phyloP scores from a whole-genome alignment of 2,797 vertebrate genomes.

The Rhinella marina region DNA sequence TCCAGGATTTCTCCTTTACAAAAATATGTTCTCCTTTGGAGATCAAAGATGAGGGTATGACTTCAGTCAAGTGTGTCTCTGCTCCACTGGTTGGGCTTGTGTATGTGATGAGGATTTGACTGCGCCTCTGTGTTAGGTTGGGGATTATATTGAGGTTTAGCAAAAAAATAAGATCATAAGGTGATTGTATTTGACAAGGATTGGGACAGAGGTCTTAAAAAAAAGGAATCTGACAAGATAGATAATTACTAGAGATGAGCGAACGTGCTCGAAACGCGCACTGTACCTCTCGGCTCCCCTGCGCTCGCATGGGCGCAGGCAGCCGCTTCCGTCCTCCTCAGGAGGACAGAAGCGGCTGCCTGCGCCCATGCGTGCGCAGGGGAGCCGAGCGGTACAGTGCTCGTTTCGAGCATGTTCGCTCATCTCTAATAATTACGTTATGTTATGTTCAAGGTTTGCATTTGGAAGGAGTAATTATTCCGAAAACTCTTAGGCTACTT shows the following conservation, averaged over 20 bases:
- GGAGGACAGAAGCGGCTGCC: too few relatives aligned
- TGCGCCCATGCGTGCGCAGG: too few relatives aligned
- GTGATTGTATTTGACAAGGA: constrained; percentile 26
- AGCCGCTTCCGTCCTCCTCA: too few relatives aligned
- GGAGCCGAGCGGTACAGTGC: too few relatives aligned
- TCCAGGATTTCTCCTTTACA: constrained; percentile 32
- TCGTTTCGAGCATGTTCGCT: too few relatives aligned
- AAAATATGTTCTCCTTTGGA: constrained; percentile 42
- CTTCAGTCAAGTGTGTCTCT: constrained; percentile 34
- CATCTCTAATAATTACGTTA: too few relatives aligned
- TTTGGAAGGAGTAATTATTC: background rate
- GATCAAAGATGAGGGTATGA: constrained; percentile 34
- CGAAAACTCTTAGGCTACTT: too few relatives aligned
- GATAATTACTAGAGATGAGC: too few relatives aligned
- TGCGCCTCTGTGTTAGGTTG: constrained; percentile 12
- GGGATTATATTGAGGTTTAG: constrained; percentile 16
- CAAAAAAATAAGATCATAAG: constrained; percentile 30
- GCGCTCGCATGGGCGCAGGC: too few relatives aligned
- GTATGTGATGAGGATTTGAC: background rate
- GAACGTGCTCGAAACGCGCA: too few relatives aligned
- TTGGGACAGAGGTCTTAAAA: constrained; percentile 11
- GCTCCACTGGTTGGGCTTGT: constrained; percentile 26
- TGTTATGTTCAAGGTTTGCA: background rate
- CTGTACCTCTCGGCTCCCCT: too few relatives aligned
- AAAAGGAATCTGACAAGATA: background rate